Evolutionary conservation across 2,888 invertebrate genomes (phyloP).

Genomic region (Mystacides longicornis): DNA sequence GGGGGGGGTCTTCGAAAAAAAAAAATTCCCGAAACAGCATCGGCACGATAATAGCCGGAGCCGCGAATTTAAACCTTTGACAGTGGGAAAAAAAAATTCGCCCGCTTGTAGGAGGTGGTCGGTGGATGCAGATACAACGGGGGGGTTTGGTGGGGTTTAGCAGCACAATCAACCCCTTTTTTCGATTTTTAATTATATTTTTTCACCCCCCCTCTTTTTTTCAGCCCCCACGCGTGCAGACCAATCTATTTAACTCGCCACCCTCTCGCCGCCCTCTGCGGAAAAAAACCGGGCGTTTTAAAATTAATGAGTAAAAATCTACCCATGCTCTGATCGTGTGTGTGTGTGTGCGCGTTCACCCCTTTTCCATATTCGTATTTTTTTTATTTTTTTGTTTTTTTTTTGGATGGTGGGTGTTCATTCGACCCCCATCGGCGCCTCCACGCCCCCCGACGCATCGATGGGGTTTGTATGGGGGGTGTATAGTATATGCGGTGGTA

Average conservation of each 20-base stretch:
- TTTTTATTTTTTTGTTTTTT: conserved; percentile 26
- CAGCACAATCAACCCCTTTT: conserved; percentile 42
- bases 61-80: conserved; percentile 25
- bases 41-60: conserved; percentile 19
- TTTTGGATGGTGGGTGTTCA: conserved; percentile 28
- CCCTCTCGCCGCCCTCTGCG: conserved; percentile 30
- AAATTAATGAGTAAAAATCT: conserved; percentile 55
- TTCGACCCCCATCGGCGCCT: conserved; percentile 21
- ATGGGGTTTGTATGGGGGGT: conserved; percentile 47
- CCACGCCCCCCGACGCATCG: conserved; percentile 33
- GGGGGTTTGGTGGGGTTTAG: conserved; percentile 43
- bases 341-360: conserved; percentile 20
- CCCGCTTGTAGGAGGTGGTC: conserved; percentile 37
- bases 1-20: conserved; percentile 8
- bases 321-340: conserved; percentile 38
- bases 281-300: conserved; percentile 54
- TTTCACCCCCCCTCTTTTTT: conserved; percentile 35
- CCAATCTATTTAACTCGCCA: conserved; percentile 48
- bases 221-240: conserved; percentile 42
- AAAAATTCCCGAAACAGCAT: conserved; percentile 23
- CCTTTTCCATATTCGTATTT: conserved; percentile 25
- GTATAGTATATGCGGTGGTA: conserved; percentile 30
- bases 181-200: conserved; percentile 54
- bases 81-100: conserved; percentile 23
- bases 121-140: conserved; percentile 39